Conservation (phyloP, 2,797 vertebrate genomes). For the Urosaurus nigricauda region DNA sequence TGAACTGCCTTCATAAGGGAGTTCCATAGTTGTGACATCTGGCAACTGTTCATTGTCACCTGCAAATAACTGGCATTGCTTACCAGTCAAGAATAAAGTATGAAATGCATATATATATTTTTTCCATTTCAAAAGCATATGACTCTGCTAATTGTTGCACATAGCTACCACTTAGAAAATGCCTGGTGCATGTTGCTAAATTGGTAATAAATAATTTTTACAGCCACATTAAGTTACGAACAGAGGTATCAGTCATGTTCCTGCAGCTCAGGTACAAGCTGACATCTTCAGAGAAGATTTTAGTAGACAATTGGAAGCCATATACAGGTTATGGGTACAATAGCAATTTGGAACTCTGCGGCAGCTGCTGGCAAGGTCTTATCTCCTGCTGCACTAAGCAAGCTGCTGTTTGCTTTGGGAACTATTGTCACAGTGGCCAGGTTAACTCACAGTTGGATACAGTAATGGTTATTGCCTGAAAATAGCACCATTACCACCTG, state of each 20-base stretch:
- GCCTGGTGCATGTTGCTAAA: neutral
- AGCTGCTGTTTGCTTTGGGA: slow-evolving; percentile 47
- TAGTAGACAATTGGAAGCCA: neutral
- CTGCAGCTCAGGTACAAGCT: neutral
- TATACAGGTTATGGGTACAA: slow-evolving; percentile 16
- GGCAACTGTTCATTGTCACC: neutral
- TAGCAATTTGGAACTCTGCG: slow-evolving; percentile 5
- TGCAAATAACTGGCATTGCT: neutral
- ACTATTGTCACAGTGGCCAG: slow-evolving; percentile 25
- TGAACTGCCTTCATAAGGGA: no score
- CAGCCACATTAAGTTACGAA: neutral
- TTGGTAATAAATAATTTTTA: slow-evolving; percentile 16
- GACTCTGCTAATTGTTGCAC: neutral
- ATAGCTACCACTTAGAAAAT: slow-evolving; percentile 23
- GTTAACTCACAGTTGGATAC: slow-evolving; percentile 42
- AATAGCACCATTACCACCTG: slow-evolving; percentile 32
- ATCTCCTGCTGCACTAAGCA: slow-evolving; percentile 39
- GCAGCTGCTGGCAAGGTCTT: slow-evolving; percentile 28
- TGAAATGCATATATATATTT: neutral
- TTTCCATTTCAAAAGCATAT: neutral
- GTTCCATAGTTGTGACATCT: neutral
- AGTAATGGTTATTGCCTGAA: slow-evolving; percentile 39
- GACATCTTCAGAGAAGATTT: neutral
- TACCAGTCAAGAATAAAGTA: neutral
- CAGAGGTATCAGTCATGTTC: neutral